phyloP scores from a whole-genome alignment of 1,140 invertebrate species.

The Drosophila albomicans region DNA sequence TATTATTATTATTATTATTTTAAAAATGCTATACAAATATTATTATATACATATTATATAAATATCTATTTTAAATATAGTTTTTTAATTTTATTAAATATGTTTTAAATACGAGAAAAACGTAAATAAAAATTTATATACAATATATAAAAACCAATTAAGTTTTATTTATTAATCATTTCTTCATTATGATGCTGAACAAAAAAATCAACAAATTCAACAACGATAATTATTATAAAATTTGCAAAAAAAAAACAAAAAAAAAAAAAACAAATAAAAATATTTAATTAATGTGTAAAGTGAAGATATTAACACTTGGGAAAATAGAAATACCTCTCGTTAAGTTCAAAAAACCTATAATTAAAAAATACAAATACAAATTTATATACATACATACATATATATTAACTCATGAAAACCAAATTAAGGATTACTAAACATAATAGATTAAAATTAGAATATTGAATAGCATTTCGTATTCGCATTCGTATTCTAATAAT shows the following conservation, averaged over 20 bases:
- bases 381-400: slow-evolving; percentile 52
- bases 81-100: slow-evolving; percentile 79
- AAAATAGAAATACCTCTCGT: slow-evolving; percentile 85
- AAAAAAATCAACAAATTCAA: slow-evolving; percentile 39
- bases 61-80: slow-evolving; percentile 55
- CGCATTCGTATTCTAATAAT: slow-evolving; percentile 6
- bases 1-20: slow-evolving; percentile 50
- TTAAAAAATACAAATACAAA: slow-evolving; percentile 42
- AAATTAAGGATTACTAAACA: slow-evolving; percentile 29
- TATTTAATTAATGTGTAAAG: slow-evolving; percentile 31
- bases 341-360: slow-evolving; percentile 84
- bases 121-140: slow-evolving; percentile 74
- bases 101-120: slow-evolving; percentile 74
- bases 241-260: slow-evolving; percentile 44
- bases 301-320: slow-evolving; percentile 79
- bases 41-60: slow-evolving; percentile 43
- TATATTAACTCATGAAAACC: slow-evolving; percentile 28
- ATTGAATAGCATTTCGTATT: slow-evolving; percentile 15
- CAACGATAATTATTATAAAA: slow-evolving; percentile 56
- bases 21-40: slow-evolving; percentile 73
- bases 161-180: slow-evolving; percentile 14
- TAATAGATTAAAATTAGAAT: slow-evolving; percentile 8
- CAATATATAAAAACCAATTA: slow-evolving; percentile 60
- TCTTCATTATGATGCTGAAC: slow-evolving; percentile 3
- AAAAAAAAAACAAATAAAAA: slow-evolving; percentile 29